Base-by-base conservation (phyloP, 2,113 vertebrate species). In the Formicarius rufipectus region DNA sequence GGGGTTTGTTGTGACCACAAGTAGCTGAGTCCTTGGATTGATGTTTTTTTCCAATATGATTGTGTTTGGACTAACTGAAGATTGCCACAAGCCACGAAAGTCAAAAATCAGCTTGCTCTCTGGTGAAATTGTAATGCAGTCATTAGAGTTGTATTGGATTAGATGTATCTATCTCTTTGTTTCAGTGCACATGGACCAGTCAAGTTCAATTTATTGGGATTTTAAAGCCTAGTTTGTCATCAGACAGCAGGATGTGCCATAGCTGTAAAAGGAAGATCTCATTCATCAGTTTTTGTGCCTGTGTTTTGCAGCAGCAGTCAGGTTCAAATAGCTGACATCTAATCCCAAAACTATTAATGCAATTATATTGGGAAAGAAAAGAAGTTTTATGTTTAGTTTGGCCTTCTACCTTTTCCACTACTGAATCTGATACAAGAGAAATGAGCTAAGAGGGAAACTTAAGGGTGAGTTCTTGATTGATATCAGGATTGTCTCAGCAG, bases 161-260 rank as follows among this genome's bases (percentile, higher is more conserved):
- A 89, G 90, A 71, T 90, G 75, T 72, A 89, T 90, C 49, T 92
- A 6, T 96, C 56, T 81, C 76, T 87, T 88, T 87, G 73, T 92
- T 95, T 84, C 88, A 78, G 27, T 72, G 79, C 83, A 90, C 85
- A 60, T 72, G 85, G 83, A 53, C 86, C 49, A 93, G 85, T 92
- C 76, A 90, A 62, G 83, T 90, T 89, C 69, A 87, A 63, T 94
- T 96, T 94, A 92, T 35, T 82, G 62, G 73, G 69, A 58, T 94
- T 96, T 96, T 95, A 92, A 94, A 94, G 83, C 83, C 64, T 78
- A 45, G 37, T 90, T 96, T 95, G 88, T 96, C 53, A 84, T 87
- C 55, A 37, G 71, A 68, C 79, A 93, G 64, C 33, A 68, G 69
- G 77, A 75, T 92, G 88, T 87, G 90, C 90, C 49, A 56, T 72